phyloP scores from a whole-genome alignment of 2,113 vertebrate species.

The Notarius quadriscutis region DNA sequence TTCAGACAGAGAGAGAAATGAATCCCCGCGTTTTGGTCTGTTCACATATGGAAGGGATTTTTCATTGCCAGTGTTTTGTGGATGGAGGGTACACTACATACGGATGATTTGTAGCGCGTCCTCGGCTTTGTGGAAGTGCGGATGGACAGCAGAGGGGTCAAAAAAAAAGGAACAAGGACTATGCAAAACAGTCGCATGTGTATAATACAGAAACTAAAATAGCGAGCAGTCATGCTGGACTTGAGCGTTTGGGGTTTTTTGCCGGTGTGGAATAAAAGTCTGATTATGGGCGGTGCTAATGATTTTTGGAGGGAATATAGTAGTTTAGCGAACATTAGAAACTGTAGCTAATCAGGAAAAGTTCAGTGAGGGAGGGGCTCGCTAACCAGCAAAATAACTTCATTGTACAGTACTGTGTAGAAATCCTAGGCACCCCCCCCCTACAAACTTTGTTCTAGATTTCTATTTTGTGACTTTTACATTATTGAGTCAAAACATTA shows the following conservation, averaged over 20 bases:
- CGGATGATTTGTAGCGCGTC: slow-evolving; percentile 40
- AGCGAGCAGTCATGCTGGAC: background rate
- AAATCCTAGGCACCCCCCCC: too few relatives aligned
- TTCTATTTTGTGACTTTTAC: too few relatives aligned
- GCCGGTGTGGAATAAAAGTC: background rate
- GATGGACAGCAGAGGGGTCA: background rate
- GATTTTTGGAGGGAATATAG: background rate
- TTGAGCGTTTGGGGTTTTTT: background rate
- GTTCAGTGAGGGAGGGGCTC: background rate
- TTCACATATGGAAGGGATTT: slow-evolving; percentile 76
- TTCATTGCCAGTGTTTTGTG: slow-evolving; percentile 45
- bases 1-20: slow-evolving; percentile 42
- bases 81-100: slow-evolving; percentile 51
- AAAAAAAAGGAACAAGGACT: background rate
- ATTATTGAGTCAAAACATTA: too few relatives aligned
- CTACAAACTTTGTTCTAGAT: too few relatives aligned
- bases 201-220: background rate
- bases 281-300: background rate
- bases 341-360: background rate
- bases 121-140: background rate
- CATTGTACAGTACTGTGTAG: too few relatives aligned
- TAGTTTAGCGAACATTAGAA: background rate
- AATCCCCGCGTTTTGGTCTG: slow-evolving; percentile 39
- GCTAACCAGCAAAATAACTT: background rate
- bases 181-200: background rate